Conservation (phyloP, 2,888 invertebrate species). For the Apomyelois bistriatella region DNA sequence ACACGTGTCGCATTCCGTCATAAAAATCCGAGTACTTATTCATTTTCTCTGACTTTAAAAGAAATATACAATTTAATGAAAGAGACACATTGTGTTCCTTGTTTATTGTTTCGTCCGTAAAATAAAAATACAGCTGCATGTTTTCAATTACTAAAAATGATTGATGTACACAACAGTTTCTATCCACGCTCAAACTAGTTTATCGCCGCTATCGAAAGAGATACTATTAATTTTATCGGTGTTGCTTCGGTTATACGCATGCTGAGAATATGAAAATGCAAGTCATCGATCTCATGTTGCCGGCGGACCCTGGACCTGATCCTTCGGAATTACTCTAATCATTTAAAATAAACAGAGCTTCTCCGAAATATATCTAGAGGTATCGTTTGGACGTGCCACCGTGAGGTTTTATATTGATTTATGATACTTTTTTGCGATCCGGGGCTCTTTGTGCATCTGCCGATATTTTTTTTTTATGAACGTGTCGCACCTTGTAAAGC, state of each 20-base stretch:
- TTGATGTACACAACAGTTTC: slow-evolving; percentile 58
- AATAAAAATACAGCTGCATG: slow-evolving; percentile 53
- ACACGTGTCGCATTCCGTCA: slow-evolving; percentile 58
- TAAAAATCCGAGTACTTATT: slow-evolving; percentile 40
- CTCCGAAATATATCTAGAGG: slow-evolving; percentile 51
- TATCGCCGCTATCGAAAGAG: slow-evolving; percentile 62
- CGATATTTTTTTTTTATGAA: slow-evolving; percentile 29
- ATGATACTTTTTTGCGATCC: slow-evolving; percentile 44
- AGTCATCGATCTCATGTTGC: slow-evolving; percentile 63
- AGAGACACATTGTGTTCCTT: slow-evolving; percentile 33
- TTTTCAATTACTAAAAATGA: slow-evolving; percentile 67
- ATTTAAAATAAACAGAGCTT: slow-evolving; percentile 70
- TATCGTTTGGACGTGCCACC: slow-evolving; percentile 38
- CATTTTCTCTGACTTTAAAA: slow-evolving; percentile 23
- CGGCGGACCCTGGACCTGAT: slow-evolving; percentile 39
- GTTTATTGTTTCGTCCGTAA: slow-evolving; percentile 49
- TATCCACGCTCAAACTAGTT: slow-evolving; percentile 63
- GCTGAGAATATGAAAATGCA: slow-evolving; percentile 51
- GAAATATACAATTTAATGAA: slow-evolving; percentile 29
- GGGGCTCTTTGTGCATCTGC: slow-evolving; percentile 46
- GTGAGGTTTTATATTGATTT: slow-evolving; percentile 58
- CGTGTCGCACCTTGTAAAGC: slow-evolving; percentile 22
- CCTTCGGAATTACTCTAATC: slow-evolving; percentile 61
- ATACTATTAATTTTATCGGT: slow-evolving; percentile 65
- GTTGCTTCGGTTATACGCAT: slow-evolving; percentile 43